Conservation (phyloP, 2,797 vertebrate genomes). For the Lemur catta region DNA sequence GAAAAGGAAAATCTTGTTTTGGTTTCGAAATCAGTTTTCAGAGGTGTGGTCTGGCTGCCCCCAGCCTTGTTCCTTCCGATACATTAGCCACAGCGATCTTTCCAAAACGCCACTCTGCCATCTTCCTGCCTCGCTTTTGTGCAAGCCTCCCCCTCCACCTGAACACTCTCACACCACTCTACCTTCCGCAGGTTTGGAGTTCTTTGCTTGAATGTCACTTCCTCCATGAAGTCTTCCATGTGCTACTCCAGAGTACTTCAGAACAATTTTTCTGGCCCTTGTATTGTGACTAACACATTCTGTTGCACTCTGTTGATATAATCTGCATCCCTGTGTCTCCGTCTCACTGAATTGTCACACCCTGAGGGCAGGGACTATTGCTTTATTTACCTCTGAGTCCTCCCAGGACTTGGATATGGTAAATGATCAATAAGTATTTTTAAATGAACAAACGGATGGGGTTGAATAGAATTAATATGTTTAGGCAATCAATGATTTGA, state of each 20-base stretch:
- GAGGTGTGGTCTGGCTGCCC: not conserved
- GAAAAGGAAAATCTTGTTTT: not conserved
- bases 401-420: not conserved
- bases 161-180: not conserved
- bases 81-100: not conserved
- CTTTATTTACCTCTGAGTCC: not conserved
- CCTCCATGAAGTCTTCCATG: not conserved
- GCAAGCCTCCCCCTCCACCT: not conserved
- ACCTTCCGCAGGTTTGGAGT: not conserved
- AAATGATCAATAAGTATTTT: not conserved
- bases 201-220: not conserved
- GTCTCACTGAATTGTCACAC: not conserved
- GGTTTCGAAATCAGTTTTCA: not conserved
- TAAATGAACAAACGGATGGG: not conserved
- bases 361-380: not conserved
- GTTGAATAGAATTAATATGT: not conserved
- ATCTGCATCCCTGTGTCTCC: not conserved
- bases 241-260: not conserved
- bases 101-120: not conserved
- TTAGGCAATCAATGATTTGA: not conserved
- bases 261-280: not conserved
- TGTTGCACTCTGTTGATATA: not conserved
- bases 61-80: not conserved
- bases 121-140: not conserved
- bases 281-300: not conserved